Base-by-base conservation (phyloP, 1,140 invertebrate genomes). In the Chymomyza costata region DNA sequence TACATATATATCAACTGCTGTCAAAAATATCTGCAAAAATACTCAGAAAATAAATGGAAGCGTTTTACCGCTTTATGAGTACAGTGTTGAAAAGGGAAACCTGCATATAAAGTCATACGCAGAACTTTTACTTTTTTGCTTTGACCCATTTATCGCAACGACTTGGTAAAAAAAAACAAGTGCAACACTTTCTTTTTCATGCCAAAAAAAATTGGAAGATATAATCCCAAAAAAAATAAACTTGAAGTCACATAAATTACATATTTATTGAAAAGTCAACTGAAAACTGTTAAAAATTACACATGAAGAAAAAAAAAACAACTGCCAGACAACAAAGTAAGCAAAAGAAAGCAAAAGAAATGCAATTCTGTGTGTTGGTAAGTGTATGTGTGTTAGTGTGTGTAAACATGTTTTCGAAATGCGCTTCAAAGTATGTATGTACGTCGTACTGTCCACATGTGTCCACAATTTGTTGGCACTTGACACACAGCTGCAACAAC, bases 331-430 rank as follows among this genome's bases (percentile, higher is more conserved):
- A 19, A 28, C 21, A 8, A 3, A 8, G 21, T 8, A 47, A 21
- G 17, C n/a, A 49, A 59, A 78, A 76, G 71, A 78, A 78, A 78
- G 73, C 63, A 56, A 41, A 60, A 47, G 49, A 70, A 61, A 17
- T n/a, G n/a, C n/a, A n/a, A n/a, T n/a, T 11, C 6, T 16, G 55
- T 35, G 58, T 38, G 62, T 44, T 15, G 25, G 16, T 17, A 17
- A 37, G 16, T 38, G 54, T 31, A 37, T 19, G 47, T 47, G 62
- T 39, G 35, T 41, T 47, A 53, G 69, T 37, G 55, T 57, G 56
- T 76, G 71, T 62, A 78, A 78, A 78, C 71, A 78, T 78, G 73
- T 78, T 78, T 76, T 78, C 65, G 73, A 78, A 61, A 37, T 67
- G 52, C 52, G 62, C 57, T 71, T 78, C 71, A 73, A 65, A 68